phyloP scores from a whole-genome alignment of 2,113 vertebrate genomes.

The Myrmophylax atrothorax region DNA sequence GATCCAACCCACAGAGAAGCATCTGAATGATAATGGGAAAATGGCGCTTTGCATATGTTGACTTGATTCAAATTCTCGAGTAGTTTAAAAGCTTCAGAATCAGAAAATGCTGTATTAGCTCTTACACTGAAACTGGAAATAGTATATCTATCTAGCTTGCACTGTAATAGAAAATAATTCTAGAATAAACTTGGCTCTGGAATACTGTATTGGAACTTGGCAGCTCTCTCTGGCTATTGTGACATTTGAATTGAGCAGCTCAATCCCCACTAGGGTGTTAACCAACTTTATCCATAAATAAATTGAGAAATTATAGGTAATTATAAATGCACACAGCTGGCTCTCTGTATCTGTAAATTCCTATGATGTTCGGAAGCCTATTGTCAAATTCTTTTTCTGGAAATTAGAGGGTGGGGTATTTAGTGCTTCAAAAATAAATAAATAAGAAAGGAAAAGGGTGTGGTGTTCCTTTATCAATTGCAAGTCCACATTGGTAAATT shows the following conservation, averaged over 20 bases:
- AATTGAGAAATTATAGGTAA: constrained; percentile 11
- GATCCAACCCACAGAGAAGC: not conserved
- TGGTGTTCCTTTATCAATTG: not conserved
- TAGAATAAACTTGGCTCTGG: not conserved
- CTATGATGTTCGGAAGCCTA: not conserved
- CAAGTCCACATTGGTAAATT: not conserved
- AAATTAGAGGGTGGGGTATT: constrained; percentile 14
- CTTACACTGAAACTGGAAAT: not conserved
- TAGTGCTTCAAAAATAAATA: constrained; percentile 24
- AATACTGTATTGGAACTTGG: not conserved
- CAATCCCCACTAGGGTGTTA: not conserved
- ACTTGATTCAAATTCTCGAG: not conserved
- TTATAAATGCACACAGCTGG: not conserved
- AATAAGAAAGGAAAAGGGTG: constrained; percentile 44
- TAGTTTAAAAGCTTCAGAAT: not conserved
- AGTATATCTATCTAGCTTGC: not conserved
- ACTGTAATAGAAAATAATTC: not conserved
- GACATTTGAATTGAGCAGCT: not conserved
- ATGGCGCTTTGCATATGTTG: not conserved
- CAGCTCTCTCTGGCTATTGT: not conserved
- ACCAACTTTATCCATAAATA: constrained; percentile 16
- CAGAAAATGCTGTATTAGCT: not conserved
- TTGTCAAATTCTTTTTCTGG: not conserved
- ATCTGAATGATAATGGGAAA: not conserved
- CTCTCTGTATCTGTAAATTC: not conserved